A percentile compares a stretch with the other conserved stretches of the same genome.
Conservation (phyloP, 1,140 invertebrate species). For the Cheumatopsyche charites region DNA sequence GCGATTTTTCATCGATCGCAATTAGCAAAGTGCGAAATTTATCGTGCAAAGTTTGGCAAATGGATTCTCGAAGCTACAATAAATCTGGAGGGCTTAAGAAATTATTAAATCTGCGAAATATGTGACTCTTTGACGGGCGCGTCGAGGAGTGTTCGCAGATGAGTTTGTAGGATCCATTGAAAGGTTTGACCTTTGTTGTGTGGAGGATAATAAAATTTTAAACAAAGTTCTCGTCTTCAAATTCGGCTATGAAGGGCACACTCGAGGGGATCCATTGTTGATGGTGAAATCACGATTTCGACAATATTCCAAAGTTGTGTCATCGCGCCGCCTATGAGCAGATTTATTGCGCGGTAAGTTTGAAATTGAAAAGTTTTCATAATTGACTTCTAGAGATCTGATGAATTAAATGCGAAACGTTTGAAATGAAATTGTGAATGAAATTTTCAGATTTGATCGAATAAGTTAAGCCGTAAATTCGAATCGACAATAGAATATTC, state of each 20-base stretch:
- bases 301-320: constrained; percentile 8
- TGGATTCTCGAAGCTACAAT: no score
- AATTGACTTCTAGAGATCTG: no score
- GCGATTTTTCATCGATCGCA: constrained; percentile 25
- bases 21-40: constrained; percentile 24
- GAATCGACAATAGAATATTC: no score
- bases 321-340: not conserved
- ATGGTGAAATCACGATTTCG: constrained; percentile 16
- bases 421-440: no score
- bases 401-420: no score
- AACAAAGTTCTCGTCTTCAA: constrained; percentile 9
- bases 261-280: not conserved
- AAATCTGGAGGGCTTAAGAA: not conserved
- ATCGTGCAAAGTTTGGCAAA: not conserved
- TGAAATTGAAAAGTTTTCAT: constrained; percentile 11
- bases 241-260: not conserved
- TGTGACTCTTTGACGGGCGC: not conserved
- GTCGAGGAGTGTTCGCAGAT: not conserved
- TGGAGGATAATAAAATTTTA: constrained; percentile 18
- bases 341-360: constrained; percentile 10
- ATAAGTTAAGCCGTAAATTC: no score
- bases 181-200: constrained; percentile 16
- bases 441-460: no score
- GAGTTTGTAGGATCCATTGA: not conserved
- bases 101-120: not conserved